phyloP scores from a whole-genome alignment of 2,797 vertebrate genomes.

The Myotis findleyi region DNA sequence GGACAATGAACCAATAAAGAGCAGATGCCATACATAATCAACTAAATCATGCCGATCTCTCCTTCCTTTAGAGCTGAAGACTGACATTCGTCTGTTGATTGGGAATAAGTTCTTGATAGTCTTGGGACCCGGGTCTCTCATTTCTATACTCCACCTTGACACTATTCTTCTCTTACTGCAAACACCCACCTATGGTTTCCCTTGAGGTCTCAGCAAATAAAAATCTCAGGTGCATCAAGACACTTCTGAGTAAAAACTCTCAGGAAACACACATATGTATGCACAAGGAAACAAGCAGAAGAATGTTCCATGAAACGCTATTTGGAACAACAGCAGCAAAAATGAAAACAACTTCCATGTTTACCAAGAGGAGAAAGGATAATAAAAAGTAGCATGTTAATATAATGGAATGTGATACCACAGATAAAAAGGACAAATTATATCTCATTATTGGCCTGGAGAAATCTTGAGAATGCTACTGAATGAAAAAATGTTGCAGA shows the following conservation, averaged over 20 bases:
- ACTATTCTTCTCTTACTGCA: not conserved
- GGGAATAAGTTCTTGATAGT: not conserved
- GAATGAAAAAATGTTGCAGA: not conserved
- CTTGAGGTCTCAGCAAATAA: not conserved
- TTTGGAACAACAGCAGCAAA: constrained; percentile 21
- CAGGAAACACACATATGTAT: not conserved
- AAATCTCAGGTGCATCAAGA: constrained; percentile 42
- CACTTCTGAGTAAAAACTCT: not conserved
- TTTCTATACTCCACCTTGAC: not conserved
- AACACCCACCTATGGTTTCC: constrained; percentile 1
- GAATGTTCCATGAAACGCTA: not conserved
- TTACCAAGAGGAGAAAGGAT: constrained; percentile 14
- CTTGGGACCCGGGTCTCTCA: not conserved
- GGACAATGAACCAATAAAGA: constrained; percentile 6
- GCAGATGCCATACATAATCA: not conserved
- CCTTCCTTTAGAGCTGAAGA: not conserved
- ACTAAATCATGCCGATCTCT: not conserved
- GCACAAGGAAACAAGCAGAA: not conserved
- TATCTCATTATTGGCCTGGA: not conserved
- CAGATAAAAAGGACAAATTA: not conserved
- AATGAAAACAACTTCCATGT: constrained; percentile 13
- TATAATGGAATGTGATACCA: not conserved
- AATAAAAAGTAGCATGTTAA: not conserved
- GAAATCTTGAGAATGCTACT: constrained; percentile 30
- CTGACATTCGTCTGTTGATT: not conserved